Conservation (phyloP, 2,113 vertebrate genomes). For the Xenotilapia leptura region DNA sequence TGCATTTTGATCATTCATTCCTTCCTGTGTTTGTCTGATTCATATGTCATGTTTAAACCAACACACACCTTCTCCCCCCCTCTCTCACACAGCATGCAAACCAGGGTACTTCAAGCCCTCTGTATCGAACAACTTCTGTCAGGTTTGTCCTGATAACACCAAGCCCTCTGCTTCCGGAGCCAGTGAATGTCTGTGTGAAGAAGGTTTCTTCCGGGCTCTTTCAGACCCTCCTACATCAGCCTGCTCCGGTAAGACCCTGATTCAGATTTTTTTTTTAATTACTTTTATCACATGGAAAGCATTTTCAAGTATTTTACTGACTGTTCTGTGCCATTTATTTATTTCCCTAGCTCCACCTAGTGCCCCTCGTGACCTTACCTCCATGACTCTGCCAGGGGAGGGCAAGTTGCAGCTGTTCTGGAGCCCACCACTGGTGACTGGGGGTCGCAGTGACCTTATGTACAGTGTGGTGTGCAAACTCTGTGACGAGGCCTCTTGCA, state of each 20-base stretch:
- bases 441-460: conserved; percentile 79
- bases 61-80: conserved; percentile 10
- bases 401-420: conserved; percentile 83
- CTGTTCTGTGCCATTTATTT: neutral
- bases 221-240: conserved; percentile 63
- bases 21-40: conserved; percentile 52
- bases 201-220: conserved; percentile 78
- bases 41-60: conserved; percentile 14
- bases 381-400: conserved; percentile 64
- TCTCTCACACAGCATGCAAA: conserved; percentile 74
- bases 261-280: neutral
- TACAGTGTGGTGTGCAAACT: conserved; percentile 82
- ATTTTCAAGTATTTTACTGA: neutral
- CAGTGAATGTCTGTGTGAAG: conserved; percentile 75
- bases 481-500: conserved; percentile 75
- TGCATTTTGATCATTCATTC: conserved; percentile 38
- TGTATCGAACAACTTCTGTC: conserved; percentile 62
- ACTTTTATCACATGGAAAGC: neutral
- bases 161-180: conserved; percentile 66
- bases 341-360: conserved; percentile 80
- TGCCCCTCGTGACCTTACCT: conserved; percentile 71
- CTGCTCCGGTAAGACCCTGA: conserved; percentile 79
- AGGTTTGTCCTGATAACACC: conserved; percentile 79
- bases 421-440: conserved; percentile 75
- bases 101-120: conserved; percentile 82